Conservation (phyloP, 2,797 vertebrate genomes). For the Trichosurus vulpecula region DNA sequence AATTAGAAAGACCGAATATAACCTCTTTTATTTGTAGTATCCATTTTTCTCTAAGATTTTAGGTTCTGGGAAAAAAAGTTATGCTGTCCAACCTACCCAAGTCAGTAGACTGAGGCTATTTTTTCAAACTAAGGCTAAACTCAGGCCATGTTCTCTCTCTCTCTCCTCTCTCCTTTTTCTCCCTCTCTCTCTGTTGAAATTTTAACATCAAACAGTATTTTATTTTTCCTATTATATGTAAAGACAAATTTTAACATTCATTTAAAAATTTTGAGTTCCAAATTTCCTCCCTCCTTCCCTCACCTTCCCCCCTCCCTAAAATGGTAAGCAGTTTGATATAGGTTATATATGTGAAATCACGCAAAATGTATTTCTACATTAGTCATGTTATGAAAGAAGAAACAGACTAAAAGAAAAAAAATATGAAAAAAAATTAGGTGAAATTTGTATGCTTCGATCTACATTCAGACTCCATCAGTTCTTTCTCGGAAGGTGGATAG, state of each 20-base stretch:
- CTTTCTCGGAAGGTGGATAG: neutral
- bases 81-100: neutral
- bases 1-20: constrained; percentile 16
- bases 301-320: neutral
- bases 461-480: neutral
- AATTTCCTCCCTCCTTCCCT: neutral
- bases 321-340: neutral
- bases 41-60: neutral
- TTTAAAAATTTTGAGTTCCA: neutral
- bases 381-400: neutral
- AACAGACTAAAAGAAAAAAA: neutral
- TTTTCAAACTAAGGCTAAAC: neutral
- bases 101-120: neutral
- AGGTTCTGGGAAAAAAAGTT: constrained; percentile 2
- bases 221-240: neutral
- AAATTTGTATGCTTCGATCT: neutral
- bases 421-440: neutral
- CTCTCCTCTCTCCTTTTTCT: no score
- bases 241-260: neutral
- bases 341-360: neutral
- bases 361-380: neutral
- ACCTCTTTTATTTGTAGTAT: constrained; percentile 17
- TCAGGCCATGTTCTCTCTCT: neutral
- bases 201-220: neutral
- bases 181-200: neutral